phyloP scores from a whole-genome alignment of 2,888 invertebrate genomes.

The Onchidella celtica region DNA sequence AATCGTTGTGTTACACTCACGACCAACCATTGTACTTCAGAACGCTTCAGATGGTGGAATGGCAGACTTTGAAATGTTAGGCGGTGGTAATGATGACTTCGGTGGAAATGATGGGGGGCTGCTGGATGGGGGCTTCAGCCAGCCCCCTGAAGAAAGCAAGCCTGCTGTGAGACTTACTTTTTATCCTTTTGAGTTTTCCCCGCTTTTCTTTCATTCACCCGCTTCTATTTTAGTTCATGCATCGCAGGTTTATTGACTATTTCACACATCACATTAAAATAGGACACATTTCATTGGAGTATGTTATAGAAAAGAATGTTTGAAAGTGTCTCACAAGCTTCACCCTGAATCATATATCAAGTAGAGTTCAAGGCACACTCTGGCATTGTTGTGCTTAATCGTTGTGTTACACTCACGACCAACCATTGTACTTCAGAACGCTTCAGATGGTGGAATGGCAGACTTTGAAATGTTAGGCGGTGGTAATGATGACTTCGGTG shows the following conservation, averaged over 20 bases:
- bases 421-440: constrained; percentile 25
- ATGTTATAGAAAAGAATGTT: no score
- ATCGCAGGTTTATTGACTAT: no score
- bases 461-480: constrained; percentile 46
- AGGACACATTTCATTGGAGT: no score
- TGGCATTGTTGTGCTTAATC: no score
- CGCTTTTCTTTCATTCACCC: background rate
- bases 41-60: constrained; percentile 27
- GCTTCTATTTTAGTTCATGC: background rate
- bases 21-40: constrained; percentile 21
- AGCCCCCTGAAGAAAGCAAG: background rate
- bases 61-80: constrained; percentile 45
- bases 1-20: no score
- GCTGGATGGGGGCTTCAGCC: background rate
- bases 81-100: constrained; percentile 2
- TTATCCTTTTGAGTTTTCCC: background rate
- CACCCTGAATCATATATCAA: no score
- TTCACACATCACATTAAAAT: no score
- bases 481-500: constrained; percentile 8
- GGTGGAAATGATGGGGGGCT: background rate
- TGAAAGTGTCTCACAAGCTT: no score
- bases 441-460: constrained; percentile 25
- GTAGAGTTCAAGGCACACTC: no score
- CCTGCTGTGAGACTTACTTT: constrained; percentile 24
- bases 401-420: background rate